Base-by-base conservation (phyloP, 2,797 vertebrate species). In the Poeciliopsis infans region DNA sequence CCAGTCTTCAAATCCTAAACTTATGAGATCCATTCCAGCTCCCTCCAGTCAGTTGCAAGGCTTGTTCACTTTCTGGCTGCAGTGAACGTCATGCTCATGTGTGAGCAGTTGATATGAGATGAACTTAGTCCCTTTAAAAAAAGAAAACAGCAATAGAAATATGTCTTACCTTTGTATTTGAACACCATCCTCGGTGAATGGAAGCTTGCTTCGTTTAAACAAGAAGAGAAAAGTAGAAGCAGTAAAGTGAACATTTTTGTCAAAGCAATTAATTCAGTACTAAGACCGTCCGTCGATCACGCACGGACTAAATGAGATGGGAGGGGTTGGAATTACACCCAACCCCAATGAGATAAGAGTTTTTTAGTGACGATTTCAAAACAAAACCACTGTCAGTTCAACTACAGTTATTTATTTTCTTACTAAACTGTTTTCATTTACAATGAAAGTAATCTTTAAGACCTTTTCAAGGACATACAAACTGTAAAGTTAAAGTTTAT, bases 131-230 rank as follows among this genome's bases (percentile, higher is more conserved):
- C 12, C 12, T 28, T 61, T 16, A 61, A 31, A 59, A 55, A 45
- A 45, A 16, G 3, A 18, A 23, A 12, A 18, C 1, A 59, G 1
- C 53, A 13, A n/a, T 18, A 18, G 3, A 41, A 33, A 46, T 18
- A n/a, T 46, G 1, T 82, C 80, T 1, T 86, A 93, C 93, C 93
- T 85, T 77, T 57, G 0, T 59, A 33, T 2, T 77, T 85, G 72
- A 94, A 84, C 0, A 49, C 78, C 85, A 94, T 83, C 69, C 94
- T 90, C 11, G 91, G 84, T 3, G 0, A 23, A 43, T 74, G 7
- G 5, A 11, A 10, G 10, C 49, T 53, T 0, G 18, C 41, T 47
- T 51, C 28, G 25, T 59, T 41, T 2, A n/a, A 45, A 81, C 16
- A 0, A 2, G 57, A 20, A 10, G 85, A 20, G 0, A 86, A 61